Percentiles rank a stretch among this genome's conserved stretches.
phyloP scores from a whole-genome alignment of 2,113 vertebrate genomes.

The Lophura nycthemera region DNA sequence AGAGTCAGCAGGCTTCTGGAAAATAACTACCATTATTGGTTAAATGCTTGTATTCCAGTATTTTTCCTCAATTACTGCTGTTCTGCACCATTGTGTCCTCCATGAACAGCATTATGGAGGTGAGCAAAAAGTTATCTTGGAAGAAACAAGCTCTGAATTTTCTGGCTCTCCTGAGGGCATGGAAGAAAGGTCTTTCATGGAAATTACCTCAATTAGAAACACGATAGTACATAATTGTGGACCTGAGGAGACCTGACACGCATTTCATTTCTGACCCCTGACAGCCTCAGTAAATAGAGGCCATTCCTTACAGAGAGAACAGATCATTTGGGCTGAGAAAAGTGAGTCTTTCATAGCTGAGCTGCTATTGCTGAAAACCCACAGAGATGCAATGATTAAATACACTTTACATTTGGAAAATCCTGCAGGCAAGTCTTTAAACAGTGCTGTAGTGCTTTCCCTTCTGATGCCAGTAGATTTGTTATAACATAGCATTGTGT shows the following conservation, averaged over 20 bases:
- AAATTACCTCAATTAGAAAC: constrained; percentile 1
- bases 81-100: constrained; percentile 1
- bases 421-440: constrained; percentile 9
- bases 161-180: not conserved
- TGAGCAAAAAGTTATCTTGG: not conserved
- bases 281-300: not conserved
- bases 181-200: not conserved
- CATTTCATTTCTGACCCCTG: not conserved
- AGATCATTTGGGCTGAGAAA: constrained; percentile 23
- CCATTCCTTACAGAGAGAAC: not conserved
- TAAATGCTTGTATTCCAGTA: constrained; percentile 5
- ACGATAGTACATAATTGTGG: not conserved
- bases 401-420: constrained; percentile 30
- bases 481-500: constrained; percentile 7
- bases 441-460: not conserved
- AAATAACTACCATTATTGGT: not conserved
- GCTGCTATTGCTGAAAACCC: constrained; percentile 24
- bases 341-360: not conserved
- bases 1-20: constrained; percentile 5
- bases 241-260: constrained; percentile 41
- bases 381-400: constrained; percentile 21
- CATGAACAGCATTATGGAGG: not conserved
- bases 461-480: constrained; percentile 3
- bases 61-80: constrained; percentile 18
- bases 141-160: not conserved